Base-by-base conservation (phyloP, 1,140 invertebrate species). In the Bombus sibiricus region DNA sequence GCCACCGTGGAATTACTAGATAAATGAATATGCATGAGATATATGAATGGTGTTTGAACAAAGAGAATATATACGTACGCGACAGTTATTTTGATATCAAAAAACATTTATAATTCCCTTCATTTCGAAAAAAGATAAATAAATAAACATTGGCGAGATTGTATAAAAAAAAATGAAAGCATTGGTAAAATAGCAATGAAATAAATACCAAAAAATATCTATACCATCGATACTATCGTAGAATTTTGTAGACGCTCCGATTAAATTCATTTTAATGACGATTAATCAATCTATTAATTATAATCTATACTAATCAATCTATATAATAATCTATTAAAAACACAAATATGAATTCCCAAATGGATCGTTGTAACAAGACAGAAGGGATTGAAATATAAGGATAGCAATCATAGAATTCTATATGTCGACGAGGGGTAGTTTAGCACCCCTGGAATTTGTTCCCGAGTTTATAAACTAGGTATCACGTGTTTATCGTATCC, bases 1-100 rank as follows among this genome's bases (percentile, higher is more conserved):
- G 39, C 72, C 72, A 43, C 41, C 25, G n/a, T 32, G n/a, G 72
- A n/a, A 74, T 74, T 74, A 74, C 72, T 43, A 43, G 69, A 15
- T 72, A 74, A 32, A 47, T 74, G 72, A 74, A 74, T 74, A 74
- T 74, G 72, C 39, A 74, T 74, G 72, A 74, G 72, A 32, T 43
- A 47, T 32, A 25, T 47, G 39, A n/a, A 34, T 13, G 25, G 8
- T 71, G 6, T 72, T 72, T 72, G 41, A 47, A 32, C 39, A 12
- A n/a, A 10, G n/a, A 22, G n/a, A 22, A 37, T 37, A 22, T 37
- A 10, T 18, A 22, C 0, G 18, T 74, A 12, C 28, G 25, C 13
- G n/a, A n/a, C 2, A 73, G 12, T n/a, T 73, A 13, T 73, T n/a
- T 73, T 12, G 43, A 18, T 73, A 32, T 69, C 8, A 68, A 68